Evolutionary conservation across 1,140 invertebrate genomes (phyloP).

Genomic region (Temnothorax nylanderi): DNA sequence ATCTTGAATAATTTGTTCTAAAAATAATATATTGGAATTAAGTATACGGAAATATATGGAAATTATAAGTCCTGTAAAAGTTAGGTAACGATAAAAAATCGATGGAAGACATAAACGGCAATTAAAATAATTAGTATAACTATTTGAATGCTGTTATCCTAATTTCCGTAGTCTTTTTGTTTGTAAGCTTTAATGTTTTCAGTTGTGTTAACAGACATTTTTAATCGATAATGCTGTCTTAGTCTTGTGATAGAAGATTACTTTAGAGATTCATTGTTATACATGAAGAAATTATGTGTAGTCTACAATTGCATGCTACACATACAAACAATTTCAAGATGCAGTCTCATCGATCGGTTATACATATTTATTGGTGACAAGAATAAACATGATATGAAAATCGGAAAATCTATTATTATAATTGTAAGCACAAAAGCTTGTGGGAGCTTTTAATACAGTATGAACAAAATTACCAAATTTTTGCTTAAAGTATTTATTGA

Average conservation of each 20-base stretch:
- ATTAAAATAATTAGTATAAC: not conserved
- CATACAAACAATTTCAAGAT: not conserved
- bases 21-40: not conserved
- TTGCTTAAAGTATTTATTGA: too few species aligned
- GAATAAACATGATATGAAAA: not conserved
- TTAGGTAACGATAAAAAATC: not conserved
- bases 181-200: not conserved
- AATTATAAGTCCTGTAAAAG: not conserved
- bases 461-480: too few species aligned
- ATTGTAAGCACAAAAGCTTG: too few species aligned
- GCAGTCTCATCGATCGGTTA: not conserved
- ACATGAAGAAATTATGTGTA: not conserved
- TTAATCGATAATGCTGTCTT: conserved; percentile 31
- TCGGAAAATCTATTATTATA: not conserved
- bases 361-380: too few species aligned
- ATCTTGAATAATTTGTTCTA: not conserved
- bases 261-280: conserved; percentile 33
- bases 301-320: not conserved
- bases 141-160: not conserved
- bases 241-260: conserved; percentile 26
- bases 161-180: not conserved
- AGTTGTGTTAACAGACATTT: not conserved
- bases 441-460: too few species aligned
- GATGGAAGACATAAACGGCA: not conserved
- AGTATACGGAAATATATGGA: not conserved